phyloP scores from a whole-genome alignment of 2,797 vertebrate genomes.

The Hipposideros larvatus region DNA sequence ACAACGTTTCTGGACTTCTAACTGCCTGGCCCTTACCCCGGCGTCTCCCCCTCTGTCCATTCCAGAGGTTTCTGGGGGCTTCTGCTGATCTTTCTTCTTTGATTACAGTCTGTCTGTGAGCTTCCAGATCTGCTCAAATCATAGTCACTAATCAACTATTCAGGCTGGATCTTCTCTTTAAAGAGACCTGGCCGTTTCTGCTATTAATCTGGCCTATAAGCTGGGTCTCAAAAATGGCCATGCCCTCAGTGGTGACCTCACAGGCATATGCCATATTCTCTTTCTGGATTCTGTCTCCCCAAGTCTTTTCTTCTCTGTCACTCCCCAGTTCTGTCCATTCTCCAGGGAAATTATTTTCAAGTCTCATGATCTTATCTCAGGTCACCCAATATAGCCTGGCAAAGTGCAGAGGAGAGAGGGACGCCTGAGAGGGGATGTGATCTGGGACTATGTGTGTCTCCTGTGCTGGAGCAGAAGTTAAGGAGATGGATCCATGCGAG shows the following conservation, averaged over 20 bases:
- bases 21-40: neutral
- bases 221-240: neutral
- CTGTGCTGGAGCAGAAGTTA: neutral
- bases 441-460: neutral
- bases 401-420: neutral
- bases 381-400: neutral
- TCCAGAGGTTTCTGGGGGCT: neutral
- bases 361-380: neutral
- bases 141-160: neutral
- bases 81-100: neutral
- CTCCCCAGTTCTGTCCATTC: neutral
- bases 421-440: neutral
- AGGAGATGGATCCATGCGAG: neutral
- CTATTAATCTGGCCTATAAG: neutral
- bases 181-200: neutral
- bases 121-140: constrained; percentile 12
- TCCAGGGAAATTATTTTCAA: constrained; percentile 25
- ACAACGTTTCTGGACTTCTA: neutral
- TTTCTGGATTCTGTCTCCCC: neutral
- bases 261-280: neutral
- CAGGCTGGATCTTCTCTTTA: neutral
- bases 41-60: neutral
- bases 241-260: neutral
- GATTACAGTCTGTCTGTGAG: neutral
- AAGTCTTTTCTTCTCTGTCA: neutral